Evolutionary conservation across 2,888 invertebrate genomes (phyloP).

Genomic region (Tetrapedia diversipes): DNA sequence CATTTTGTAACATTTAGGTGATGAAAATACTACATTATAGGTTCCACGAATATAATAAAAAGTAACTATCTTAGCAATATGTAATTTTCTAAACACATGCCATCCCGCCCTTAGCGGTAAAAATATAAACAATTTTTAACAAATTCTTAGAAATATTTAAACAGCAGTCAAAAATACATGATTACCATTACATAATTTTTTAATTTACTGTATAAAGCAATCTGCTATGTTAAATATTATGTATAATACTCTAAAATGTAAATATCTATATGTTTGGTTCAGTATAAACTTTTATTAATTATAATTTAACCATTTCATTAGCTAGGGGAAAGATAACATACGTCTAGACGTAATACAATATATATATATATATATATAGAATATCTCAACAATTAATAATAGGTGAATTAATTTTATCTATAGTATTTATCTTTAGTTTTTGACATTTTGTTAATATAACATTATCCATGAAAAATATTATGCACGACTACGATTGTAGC

Average conservation of each 20-base stretch:
- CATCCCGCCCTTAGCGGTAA: constrained; percentile 57
- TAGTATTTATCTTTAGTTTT: constrained; percentile 56
- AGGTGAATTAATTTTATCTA: constrained; percentile 59
- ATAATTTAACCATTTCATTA: constrained; percentile 35
- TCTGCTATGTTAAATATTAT: constrained; percentile 21
- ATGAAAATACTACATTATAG: constrained; percentile 60
- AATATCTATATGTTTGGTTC: constrained; percentile 30
- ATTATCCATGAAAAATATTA: constrained; percentile 41
- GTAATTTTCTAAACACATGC: constrained; percentile 55
- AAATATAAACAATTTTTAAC: constrained; percentile 48
- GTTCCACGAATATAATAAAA: constrained; percentile 66
- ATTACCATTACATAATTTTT: constrained; percentile 26
- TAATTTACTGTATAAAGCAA: constrained; percentile 35
- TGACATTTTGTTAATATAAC: constrained; percentile 52
- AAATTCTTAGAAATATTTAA: constrained; percentile 33
- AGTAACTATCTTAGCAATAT: constrained; percentile 62
- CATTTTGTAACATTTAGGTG: constrained; percentile 63
- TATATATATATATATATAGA: constrained; percentile 72
- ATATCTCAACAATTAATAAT: constrained; percentile 67
- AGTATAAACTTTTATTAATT: constrained; percentile 39
- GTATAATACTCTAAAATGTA: constrained; percentile 34
- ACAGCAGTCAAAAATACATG: constrained; percentile 38
- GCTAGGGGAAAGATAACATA: constrained; percentile 61
- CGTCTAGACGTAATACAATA: constrained; percentile 66
- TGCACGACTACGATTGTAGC: constrained; percentile 38